Evolutionary conservation across 1,140 invertebrate species (phyloP), one percentile per base, ranked within the genome.

Genomic region (Bombyx mori): DNA sequence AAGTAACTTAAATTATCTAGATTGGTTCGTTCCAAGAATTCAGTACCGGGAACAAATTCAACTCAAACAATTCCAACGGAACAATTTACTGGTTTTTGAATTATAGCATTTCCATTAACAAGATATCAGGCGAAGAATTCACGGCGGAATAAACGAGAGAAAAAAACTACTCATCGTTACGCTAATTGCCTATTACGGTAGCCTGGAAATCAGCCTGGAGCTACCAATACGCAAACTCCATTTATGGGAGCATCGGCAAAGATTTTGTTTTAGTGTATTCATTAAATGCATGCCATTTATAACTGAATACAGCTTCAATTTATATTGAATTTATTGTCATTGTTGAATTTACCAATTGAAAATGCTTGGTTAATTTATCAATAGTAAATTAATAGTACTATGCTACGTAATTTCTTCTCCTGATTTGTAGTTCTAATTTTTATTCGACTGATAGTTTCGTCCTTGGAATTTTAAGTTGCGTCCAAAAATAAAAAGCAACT

Each of bases 121-220:
- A 54, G n/a, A 56, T 56, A n/a, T 10, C 46, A 44, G 26, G n/a
- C 26, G 42, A 54, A 54, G 53, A 45, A 54, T 44, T 35, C 35
- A 35, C 43, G 48, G 52, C 8, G 50, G 47, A 6, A 44, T 51
- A 48, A 59, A 55, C 26, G 44, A 56, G 54, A 55, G 42, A 47
- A 56, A 61, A 60, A 62, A 58, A 55, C 52, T 60, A 55, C 44
- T 48, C 44, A 35, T 43, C 44, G 50, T 44, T 53, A 55, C 51
- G 44, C 63, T 65, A 65, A 65, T 65, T 65, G 60, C 59, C 54
- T 61, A 61, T 65, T 65, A 52, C 56, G 58, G 54, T 55, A 46
- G 51, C 22, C 43, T 59, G 56, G 57, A 61, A 59, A 62, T 51
- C 57, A 44, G 54, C 51, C 51, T 7, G 12, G 46, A 54, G 46